phyloP scores from a whole-genome alignment of 2,888 invertebrate genomes.

The Epinotia brunnichana region DNA sequence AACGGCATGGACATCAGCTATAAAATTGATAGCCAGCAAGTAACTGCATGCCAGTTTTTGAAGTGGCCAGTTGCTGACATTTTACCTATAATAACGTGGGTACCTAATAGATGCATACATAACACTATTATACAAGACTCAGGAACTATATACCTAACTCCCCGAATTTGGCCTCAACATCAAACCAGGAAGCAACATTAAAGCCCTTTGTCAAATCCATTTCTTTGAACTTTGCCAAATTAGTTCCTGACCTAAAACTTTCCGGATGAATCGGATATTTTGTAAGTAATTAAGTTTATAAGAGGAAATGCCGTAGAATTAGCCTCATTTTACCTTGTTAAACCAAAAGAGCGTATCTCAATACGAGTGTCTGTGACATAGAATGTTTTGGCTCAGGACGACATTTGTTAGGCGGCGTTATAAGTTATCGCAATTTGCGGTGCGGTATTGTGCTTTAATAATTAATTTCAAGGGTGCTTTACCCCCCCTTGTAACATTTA shows the following conservation, averaged over 20 bases:
- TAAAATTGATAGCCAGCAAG: too few species aligned
- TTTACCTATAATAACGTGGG: too few species aligned
- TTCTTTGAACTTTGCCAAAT: slow-evolving; percentile 26
- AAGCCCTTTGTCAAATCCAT: slow-evolving; percentile 17
- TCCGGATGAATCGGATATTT: slow-evolving; percentile 51
- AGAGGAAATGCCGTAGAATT: slow-evolving; percentile 24
- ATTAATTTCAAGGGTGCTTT: slow-evolving; percentile 11
- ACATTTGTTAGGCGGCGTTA: slow-evolving; percentile 13
- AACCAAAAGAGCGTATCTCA: background rate
- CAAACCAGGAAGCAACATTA: slow-evolving; percentile 1
- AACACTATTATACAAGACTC: background rate
- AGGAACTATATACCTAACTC: background rate
- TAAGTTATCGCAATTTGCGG: slow-evolving; percentile 31
- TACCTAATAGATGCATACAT: too few species aligned
- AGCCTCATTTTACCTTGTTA: background rate
- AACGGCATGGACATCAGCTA: too few species aligned
- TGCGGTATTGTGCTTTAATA: slow-evolving; percentile 14
- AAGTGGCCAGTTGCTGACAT: too few species aligned
- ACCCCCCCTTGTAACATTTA: background rate
- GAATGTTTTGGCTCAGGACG: background rate
- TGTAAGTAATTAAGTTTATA: slow-evolving; percentile 48
- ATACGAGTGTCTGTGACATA: background rate
- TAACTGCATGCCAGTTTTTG: too few species aligned
- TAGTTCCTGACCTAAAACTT: background rate
- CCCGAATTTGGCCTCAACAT: background rate